Evolutionary conservation across 2,797 vertebrate genomes (phyloP), one percentile per base, ranked within the genome.

Genomic region (Neomorphus geoffroyi): DNA sequence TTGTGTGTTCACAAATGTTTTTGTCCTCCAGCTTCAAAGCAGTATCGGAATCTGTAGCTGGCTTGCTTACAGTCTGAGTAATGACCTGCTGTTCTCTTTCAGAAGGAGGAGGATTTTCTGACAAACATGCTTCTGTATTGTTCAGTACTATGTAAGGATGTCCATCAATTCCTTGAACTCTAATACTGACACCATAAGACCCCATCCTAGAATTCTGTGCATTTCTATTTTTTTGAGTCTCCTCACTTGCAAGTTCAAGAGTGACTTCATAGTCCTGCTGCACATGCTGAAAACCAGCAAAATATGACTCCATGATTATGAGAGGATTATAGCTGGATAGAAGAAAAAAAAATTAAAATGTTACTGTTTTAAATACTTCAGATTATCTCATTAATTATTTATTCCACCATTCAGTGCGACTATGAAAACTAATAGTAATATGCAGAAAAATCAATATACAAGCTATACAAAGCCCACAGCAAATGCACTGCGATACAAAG

Each of bases 131-230:
- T 75, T 99, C 99, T 6, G 99, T 98, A 92, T 99, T 99, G 97
- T 99, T 99, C 80, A 99, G 98, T 60, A 99, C 99, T 14, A 99
- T 99, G 69, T 99, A 99, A 5, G 99, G 99, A 94, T 99, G 99
- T 46, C 99, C 99, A 70, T 99, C 99, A 9, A 99, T 99, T n/a
- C 99, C 99, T 97, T 99, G 99, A 37, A 99, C 99, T 73, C 99
- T 98, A 95, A 99, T 99, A 95, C 99, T 99, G 94, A 99, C 99
- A 48, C 99, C 99, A 0, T 99, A 99, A 90, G 98, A 98, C 18
- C 99, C 99, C 1, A 84, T 80, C 96, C 98, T 98, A 35, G 98
- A 97, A 84, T 95, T 98, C 4, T 98, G 98, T 8, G 94, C 90
- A 93, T 96, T 98, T 93, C 98, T 96, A 13, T 94, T 33, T 66